Conservation (phyloP, 2,797 vertebrate genomes). For the Lacerta agilis region DNA sequence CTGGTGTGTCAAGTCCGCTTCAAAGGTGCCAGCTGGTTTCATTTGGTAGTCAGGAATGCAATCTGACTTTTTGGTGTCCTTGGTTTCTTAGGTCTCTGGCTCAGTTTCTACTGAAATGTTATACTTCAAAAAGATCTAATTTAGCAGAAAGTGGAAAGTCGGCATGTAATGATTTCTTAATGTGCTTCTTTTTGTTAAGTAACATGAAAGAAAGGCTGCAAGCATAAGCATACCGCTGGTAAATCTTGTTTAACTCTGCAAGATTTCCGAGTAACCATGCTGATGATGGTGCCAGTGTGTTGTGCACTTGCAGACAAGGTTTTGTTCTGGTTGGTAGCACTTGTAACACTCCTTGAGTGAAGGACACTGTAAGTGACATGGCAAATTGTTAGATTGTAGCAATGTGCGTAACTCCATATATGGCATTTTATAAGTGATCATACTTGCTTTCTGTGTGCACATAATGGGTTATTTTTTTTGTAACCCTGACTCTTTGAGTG, state of each 20-base stretch:
- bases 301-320: background rate
- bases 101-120: rapidly evolving
- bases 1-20: background rate
- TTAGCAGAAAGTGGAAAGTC: background rate
- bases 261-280: background rate
- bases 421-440: background rate
- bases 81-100: too few species aligned
- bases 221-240: background rate
- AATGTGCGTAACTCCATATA: background rate
- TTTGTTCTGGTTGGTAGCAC: background rate
- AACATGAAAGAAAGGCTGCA: background rate
- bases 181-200: background rate
- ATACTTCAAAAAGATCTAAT: background rate
- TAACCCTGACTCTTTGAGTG: background rate
- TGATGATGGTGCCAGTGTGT: background rate
- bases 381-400: background rate
- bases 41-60: background rate
- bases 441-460: background rate
- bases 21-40: background rate
- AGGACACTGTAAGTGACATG: background rate
- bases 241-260: background rate
- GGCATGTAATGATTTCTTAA: background rate
- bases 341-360: background rate
- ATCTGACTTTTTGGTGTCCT: too few species aligned
- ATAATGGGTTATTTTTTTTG: background rate